Evolutionary conservation across 2,888 invertebrate genomes (phyloP), one percentile per base, ranked within the genome.

Genomic region (Drosophila flavopinicola): DNA sequence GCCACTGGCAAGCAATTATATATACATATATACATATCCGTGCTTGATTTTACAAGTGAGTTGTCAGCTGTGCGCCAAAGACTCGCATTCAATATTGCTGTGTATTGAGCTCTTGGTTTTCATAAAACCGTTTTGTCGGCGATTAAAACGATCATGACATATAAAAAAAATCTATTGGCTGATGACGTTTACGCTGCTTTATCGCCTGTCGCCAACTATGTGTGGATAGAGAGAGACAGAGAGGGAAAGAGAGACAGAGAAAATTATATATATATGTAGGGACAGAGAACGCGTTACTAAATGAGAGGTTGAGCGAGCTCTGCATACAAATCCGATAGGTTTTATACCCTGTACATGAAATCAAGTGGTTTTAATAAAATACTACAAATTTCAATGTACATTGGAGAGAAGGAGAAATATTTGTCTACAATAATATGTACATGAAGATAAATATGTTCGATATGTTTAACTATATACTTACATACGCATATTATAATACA

Each of bases 91-190:
- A 17, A 15, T 49, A 25, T 23, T 24, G 3, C 53, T 41, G 23
- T 32, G 53, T 23, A 56, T 51, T 52, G 51, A 38, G 29, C 30
- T 6, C 29, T 45, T 33, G 30, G 5, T 41, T 65, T 38, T 54
- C 30, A 64, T 53, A 47, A 41, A 61, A 30, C 15, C 11, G 13
- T 25, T 53, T 41, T 66, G 57, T 65, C 37, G 39, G 6, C 47
- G 66, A 78, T 82, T 75, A 63, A 75, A 82, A 65, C 56, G 79
- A 75, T 79, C 79, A 85, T 79, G 85, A 85, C 79, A 85, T 56
- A 77, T 48, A 76, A 71, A 70, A 29, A 7, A 57, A 77, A 68
- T 72, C 59, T 52, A 80, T 67, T 48, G 42, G 29, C 20, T 61
- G 53, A 51, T 70, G 73, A 71, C 76, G 74, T 60, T 59, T 39